Conservation (phyloP, 2,888 invertebrate species). For the Sclerodermus sp. region DNA sequence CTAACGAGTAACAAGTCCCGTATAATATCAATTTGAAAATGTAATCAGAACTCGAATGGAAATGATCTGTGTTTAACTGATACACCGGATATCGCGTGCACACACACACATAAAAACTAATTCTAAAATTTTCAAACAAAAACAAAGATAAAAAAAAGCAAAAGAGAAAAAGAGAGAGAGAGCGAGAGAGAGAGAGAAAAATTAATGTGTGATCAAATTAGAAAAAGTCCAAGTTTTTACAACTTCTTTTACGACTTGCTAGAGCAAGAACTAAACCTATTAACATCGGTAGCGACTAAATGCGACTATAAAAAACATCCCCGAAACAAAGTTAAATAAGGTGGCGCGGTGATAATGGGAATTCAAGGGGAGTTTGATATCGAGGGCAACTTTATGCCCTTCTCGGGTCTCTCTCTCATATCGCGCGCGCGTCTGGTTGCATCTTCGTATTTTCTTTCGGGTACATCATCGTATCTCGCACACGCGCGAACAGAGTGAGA, state of each 20-base stretch:
- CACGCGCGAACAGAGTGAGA: too few relatives aligned
- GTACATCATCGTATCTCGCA: too few relatives aligned
- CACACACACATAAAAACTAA: too few relatives aligned
- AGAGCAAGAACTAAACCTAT: conserved; percentile 55
- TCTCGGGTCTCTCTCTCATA: too few relatives aligned
- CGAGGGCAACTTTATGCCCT: too few relatives aligned
- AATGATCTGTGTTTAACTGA: too few relatives aligned
- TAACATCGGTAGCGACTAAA: conserved; percentile 51
- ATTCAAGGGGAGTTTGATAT: conserved; percentile 1
- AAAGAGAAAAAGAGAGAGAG: too few relatives aligned
- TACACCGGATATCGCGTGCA: too few relatives aligned
- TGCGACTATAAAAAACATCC: conserved; percentile 50
- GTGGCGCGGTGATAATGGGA: conserved; percentile 43
- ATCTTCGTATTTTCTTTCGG: too few relatives aligned
- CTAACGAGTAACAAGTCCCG: conserved; percentile 21
- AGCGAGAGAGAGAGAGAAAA: conserved; percentile 1
- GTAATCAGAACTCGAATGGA: not conserved
- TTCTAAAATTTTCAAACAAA: too few relatives aligned
- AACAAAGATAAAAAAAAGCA: conserved; percentile 17
- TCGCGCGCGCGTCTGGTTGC: too few relatives aligned
- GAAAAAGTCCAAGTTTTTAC: conserved; percentile 45
- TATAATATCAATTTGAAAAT: conserved; percentile 16
- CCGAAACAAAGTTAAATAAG: conserved; percentile 56
- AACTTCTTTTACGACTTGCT: conserved; percentile 55
- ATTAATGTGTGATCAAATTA: conserved; percentile 11